Evolutionary conservation across 2,797 vertebrate species (phyloP).

Genomic region (Agapornis canus): DNA sequence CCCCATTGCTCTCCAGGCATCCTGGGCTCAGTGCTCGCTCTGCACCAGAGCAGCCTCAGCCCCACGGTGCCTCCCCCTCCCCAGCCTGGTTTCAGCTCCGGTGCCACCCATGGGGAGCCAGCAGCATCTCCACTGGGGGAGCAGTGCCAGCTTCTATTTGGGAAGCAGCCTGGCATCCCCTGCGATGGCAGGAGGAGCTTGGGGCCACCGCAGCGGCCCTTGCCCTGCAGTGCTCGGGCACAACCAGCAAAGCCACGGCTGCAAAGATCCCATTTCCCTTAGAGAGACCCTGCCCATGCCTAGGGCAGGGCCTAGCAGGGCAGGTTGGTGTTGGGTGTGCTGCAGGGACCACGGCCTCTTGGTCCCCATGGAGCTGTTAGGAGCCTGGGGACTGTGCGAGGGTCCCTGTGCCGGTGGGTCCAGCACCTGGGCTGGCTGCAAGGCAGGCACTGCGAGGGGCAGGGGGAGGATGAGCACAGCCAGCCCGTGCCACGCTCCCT

Average conservation of each 20-base stretch:
- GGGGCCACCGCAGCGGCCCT: neutral
- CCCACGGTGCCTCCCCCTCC: neutral
- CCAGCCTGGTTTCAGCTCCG: rapidly evolving
- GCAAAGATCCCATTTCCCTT: neutral
- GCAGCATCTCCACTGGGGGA: neutral
- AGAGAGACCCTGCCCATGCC: too few species aligned
- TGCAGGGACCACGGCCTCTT: neutral
- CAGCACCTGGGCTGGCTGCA: neutral
- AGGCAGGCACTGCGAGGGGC: neutral
- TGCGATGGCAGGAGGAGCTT: neutral
- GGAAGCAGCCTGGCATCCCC: neutral
- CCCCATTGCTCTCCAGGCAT: neutral
- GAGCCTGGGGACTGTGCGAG: neutral
- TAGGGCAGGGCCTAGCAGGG: neutral
- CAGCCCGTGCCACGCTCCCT: neutral
- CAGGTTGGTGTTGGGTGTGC: neutral
- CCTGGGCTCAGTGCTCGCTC: neutral
- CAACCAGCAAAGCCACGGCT: neutral
- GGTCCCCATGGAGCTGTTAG: neutral
- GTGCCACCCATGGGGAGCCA: too few species aligned
- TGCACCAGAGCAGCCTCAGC: neutral
- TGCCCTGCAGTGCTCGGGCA: neutral
- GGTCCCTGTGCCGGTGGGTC: neutral
- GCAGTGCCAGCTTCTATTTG: neutral
- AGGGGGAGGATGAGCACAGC: neutral